phyloP scores from a whole-genome alignment of 2,888 invertebrate species.

The Agrilus mali region DNA sequence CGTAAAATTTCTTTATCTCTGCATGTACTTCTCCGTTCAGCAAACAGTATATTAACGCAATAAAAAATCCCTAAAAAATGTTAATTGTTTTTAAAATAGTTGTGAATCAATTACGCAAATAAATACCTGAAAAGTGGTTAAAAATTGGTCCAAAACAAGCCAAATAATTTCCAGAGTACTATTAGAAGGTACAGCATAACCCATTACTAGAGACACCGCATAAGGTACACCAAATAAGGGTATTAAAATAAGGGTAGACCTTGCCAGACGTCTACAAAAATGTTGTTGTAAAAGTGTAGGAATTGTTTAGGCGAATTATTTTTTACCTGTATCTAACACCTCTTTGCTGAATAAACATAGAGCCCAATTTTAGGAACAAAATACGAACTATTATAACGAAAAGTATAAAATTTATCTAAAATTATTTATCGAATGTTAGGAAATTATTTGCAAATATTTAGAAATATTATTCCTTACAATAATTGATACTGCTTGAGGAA shows the following conservation, averaged over 20 bases:
- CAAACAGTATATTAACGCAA: slow-evolving; percentile 50
- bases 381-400: slow-evolving; percentile 48
- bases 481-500: slow-evolving; percentile 45
- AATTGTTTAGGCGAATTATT: neutral
- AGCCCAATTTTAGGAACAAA: slow-evolving; percentile 41
- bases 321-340: slow-evolving; percentile 45
- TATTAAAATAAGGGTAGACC: slow-evolving; percentile 51
- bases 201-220: slow-evolving; percentile 41
- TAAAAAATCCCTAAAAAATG: slow-evolving; percentile 43
- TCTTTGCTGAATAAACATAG: slow-evolving; percentile 43
- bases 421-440: too few relatives aligned
- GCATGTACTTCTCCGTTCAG: slow-evolving; percentile 47
- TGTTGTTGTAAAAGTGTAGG: neutral
- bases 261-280: slow-evolving; percentile 41
- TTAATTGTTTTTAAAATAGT: neutral
- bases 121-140: slow-evolving; percentile 52
- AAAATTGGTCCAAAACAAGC: slow-evolving; percentile 52
- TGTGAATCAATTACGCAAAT: neutral
- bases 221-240: slow-evolving; percentile 56
- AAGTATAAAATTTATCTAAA: slow-evolving; percentile 48
- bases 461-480: slow-evolving; percentile 41
- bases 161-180: slow-evolving; percentile 42
- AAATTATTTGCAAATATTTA: neutral
- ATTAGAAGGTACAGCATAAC: slow-evolving; percentile 33
- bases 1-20: slow-evolving; percentile 31